Evolutionary conservation across 2,888 invertebrate species (phyloP).

Genomic region (Trissolcus japonicus): DNA sequence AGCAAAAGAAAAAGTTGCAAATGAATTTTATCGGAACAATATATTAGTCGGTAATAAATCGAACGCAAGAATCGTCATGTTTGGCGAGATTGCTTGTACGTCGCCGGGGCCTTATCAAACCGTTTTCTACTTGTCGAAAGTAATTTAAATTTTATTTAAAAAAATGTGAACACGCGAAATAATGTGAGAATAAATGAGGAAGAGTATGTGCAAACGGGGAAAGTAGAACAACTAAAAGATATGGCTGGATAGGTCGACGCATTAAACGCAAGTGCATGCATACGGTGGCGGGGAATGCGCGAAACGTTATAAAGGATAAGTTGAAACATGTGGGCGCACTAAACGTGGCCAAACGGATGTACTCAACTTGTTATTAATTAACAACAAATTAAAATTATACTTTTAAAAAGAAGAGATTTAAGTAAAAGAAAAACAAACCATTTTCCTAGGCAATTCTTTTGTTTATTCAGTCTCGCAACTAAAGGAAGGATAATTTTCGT

Average conservation of each 20-base stretch:
- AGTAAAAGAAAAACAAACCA: background rate
- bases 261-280: slow-evolving; percentile 11
- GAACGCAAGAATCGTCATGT: too few relatives aligned
- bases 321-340: slow-evolving; percentile 10
- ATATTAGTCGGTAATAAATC: too few relatives aligned
- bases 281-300: slow-evolving; percentile 7
- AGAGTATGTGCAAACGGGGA: slow-evolving; percentile 40
- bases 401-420: background rate
- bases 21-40: too few relatives aligned
- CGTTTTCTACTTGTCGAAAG: slow-evolving; percentile 10
- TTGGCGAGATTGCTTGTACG: too few relatives aligned
- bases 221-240: slow-evolving; percentile 46
- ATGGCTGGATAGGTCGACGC: slow-evolving; percentile 33
- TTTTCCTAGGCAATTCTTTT: too few relatives aligned
- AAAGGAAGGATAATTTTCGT: too few relatives aligned
- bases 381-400: background rate
- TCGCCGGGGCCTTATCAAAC: slow-evolving; percentile 2
- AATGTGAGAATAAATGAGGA: slow-evolving; percentile 48
- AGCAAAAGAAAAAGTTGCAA: too few relatives aligned
- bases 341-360: slow-evolving; percentile 4
- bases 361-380: slow-evolving; percentile 1
- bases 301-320: slow-evolving; percentile 22
- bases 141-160: slow-evolving; percentile 6
- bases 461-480: too few relatives aligned
- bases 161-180: slow-evolving; percentile 26